Evolutionary conservation across 1,140 invertebrate genomes (phyloP).

Genomic region (Drosophila lacteicornis): DNA sequence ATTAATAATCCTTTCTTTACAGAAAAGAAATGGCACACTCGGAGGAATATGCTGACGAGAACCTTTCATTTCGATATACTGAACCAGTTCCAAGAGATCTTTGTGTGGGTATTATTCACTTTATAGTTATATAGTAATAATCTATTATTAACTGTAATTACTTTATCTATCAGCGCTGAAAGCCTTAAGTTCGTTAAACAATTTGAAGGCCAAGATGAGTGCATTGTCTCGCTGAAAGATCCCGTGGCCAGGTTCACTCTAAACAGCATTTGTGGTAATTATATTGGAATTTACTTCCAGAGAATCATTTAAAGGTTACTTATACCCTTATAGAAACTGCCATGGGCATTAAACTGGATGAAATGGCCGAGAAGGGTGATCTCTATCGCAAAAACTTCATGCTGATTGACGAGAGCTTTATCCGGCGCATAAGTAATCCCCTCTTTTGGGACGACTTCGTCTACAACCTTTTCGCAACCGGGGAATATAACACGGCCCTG

Average conservation of each 20-base stretch:
- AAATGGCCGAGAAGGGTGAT: conserved; percentile 68
- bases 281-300: not conserved
- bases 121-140: not conserved
- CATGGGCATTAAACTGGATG: conserved; percentile 88
- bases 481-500: conserved; percentile 42
- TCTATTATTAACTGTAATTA: conserved; percentile 88
- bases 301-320: not conserved
- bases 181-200: conserved; percentile 72
- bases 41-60: conserved; percentile 93
- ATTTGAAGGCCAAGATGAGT: conserved; percentile 36
- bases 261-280: conserved; percentile 91
- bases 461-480: conserved; percentile 54
- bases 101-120: conserved; percentile 86
- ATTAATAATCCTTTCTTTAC: not conserved
- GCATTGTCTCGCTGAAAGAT: conserved; percentile 46
- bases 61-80: conserved; percentile 96
- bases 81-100: conserved; percentile 89
- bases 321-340: conserved; percentile 88
- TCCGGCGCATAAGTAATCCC: conserved; percentile 63
- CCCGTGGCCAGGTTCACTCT: conserved; percentile 89
- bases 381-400: conserved; percentile 67
- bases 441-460: conserved; percentile 47
- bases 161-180: conserved; percentile 86
- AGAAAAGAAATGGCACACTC: conserved; percentile 90
- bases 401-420: conserved; percentile 63